These are phyloP conservation scores for Lanistes nyassanus DNA, from an alignment of 1,140 invertebrate species.

Conservation along the genomic window DNA sequence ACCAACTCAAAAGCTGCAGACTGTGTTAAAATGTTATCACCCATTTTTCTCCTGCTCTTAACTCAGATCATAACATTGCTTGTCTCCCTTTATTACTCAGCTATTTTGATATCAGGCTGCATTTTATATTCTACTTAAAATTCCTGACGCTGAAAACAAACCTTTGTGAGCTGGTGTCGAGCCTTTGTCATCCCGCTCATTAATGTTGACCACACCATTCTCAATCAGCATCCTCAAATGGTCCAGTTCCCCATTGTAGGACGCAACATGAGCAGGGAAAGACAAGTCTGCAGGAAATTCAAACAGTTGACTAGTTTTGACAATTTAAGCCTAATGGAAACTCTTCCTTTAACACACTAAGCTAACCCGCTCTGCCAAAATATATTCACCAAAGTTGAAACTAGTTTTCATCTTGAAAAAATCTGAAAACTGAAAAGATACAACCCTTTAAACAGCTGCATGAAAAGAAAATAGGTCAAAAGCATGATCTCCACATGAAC, in stretches of 20 bases:
- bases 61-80: too few species aligned
- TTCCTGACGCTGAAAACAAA: constrained; percentile 31
- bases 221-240: constrained; percentile 66
- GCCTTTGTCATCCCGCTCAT: constrained; percentile 67
- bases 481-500: too few species aligned
- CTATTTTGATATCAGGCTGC: too few species aligned
- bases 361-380: not conserved
- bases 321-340: not conserved
- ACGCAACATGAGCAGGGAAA: constrained; percentile 67
- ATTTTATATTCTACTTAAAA: too few species aligned
- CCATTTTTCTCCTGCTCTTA: too few species aligned
- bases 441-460: too few species aligned
- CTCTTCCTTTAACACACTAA: not conserved
- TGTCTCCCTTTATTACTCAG: too few species aligned
- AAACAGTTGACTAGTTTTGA: too few species aligned
- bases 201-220: constrained; percentile 67
- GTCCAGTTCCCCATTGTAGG: constrained; percentile 65
- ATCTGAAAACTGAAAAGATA: too few species aligned
- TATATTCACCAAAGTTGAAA: not conserved
- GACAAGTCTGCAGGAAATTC: constrained; percentile 54
- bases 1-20: too few species aligned
- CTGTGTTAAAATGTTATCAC: too few species aligned
- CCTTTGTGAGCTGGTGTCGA: constrained; percentile 67
- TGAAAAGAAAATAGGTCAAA: too few species aligned
- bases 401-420: not conserved